Conservation (phyloP, 1,140 invertebrate genomes). For the Lasaia peninsularis region DNA sequence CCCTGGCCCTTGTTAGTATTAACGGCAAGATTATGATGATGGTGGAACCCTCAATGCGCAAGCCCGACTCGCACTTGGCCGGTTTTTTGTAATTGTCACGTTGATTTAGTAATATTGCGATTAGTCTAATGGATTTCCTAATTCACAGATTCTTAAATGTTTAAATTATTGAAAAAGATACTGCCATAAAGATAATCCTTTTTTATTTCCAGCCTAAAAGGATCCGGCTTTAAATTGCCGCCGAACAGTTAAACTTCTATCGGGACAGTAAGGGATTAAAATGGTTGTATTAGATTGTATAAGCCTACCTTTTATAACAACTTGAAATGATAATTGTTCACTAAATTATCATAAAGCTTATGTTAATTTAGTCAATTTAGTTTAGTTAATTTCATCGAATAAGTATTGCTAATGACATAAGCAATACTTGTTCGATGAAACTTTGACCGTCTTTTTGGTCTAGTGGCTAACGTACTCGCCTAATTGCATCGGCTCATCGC, state of each 20-base stretch:
- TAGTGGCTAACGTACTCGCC: no score
- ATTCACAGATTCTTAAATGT: slow-evolving; percentile 40
- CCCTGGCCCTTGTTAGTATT: no score
- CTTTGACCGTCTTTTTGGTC: no score
- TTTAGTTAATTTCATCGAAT: no score
- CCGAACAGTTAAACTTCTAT: not conserved
- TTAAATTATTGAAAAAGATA: not conserved
- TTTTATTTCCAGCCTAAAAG: not conserved
- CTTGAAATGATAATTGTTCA: not conserved
- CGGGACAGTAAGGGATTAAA: not conserved
- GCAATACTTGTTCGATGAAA: no score
- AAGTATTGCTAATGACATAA: no score
- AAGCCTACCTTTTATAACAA: not conserved
- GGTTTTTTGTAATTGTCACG: slow-evolving; percentile 58
- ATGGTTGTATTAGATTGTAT: not conserved
- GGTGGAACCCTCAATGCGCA: no score
- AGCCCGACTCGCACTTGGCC: no score
- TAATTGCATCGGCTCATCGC: no score
- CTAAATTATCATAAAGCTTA: not conserved
- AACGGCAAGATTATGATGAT: no score
- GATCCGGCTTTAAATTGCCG: not conserved
- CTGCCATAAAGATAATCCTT: not conserved
- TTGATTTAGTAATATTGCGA: slow-evolving; percentile 49
- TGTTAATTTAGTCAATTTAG: no score
- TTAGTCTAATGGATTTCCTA: slow-evolving; percentile 69